Conservation (phyloP, 1,140 invertebrate genomes). For the Drosophila murphyi region DNA sequence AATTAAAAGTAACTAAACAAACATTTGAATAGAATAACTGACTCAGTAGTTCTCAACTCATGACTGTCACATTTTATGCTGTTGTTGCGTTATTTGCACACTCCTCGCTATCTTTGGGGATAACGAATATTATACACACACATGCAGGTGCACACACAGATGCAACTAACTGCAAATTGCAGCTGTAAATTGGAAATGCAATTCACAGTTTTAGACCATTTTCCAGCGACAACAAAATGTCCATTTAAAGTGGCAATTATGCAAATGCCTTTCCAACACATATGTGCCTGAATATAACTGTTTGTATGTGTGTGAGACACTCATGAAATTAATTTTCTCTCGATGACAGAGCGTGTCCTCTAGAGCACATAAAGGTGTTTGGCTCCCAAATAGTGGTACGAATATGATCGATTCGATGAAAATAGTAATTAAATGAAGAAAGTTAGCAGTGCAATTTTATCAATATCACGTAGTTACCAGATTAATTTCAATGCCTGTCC, state of each 20-base stretch:
- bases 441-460: conserved; percentile 1
- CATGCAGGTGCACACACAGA: neutral
- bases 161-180: conserved; percentile 31
- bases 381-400: conserved; percentile 1
- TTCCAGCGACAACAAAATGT: conserved; percentile 47
- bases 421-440: conserved; percentile 9
- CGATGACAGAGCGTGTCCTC: neutral
- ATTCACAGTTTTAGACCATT: conserved; percentile 43
- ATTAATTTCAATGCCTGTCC: neutral
- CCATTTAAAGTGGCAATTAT: conserved; percentile 47
- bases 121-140: conserved; percentile 9
- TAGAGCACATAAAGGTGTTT: conserved; percentile 13
- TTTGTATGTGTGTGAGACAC: conserved; percentile 27
- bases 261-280: conserved; percentile 42
- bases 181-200: conserved; percentile 55
- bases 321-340: conserved; percentile 26
- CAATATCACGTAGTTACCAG: conserved; percentile 9
- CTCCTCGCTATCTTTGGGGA: neutral
- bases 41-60: conserved; percentile 4
- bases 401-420: neutral
- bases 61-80: conserved; percentile 16
- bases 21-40: conserved; percentile 15
- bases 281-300: conserved; percentile 5
- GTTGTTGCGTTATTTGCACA: conserved; percentile 6
- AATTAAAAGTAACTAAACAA: conserved; percentile 23